These are phyloP conservation scores for Colistium nudipinnis DNA, from an alignment of 2,113 vertebrate genomes.

Conservation along the genomic window DNA sequence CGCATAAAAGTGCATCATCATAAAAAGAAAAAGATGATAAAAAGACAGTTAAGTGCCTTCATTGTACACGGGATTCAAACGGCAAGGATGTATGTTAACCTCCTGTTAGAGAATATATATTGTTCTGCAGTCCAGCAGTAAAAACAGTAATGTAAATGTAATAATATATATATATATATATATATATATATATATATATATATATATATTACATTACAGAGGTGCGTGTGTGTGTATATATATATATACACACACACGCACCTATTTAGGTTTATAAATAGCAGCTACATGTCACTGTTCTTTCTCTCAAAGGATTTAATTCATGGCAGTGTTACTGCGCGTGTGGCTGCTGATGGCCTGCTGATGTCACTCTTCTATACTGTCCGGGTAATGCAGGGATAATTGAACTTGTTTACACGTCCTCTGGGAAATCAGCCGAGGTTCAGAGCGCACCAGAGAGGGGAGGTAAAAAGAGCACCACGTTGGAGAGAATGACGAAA, in stretches of 20 bases:
- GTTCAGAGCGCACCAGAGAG: slow-evolving; percentile 68
- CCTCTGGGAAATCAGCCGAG: slow-evolving; percentile 79
- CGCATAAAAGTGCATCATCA: neutral
- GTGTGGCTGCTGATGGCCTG: slow-evolving; percentile 39
- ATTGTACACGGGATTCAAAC: neutral
- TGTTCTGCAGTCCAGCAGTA: no score
- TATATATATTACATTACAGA: neutral
- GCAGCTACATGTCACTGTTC: slow-evolving; percentile 26
- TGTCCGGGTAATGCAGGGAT: slow-evolving; percentile 68
- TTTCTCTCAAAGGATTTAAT: slow-evolving; percentile 37
- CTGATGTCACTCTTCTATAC: slow-evolving; percentile 65
- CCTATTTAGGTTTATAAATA: slow-evolving; percentile 31
- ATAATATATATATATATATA: no score
- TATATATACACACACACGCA: neutral
- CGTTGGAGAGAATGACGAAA: slow-evolving; percentile 29
- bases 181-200: no score
- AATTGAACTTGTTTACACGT: slow-evolving; percentile 81
- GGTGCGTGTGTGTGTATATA: no score
- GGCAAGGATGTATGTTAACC: neutral
- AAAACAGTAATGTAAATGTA: no score
- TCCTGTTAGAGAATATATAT: neutral
- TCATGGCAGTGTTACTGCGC: slow-evolving; percentile 35
- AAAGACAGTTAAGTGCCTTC: neutral
- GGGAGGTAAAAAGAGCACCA: slow-evolving; percentile 48
- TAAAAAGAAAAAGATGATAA: neutral